phyloP scores from a whole-genome alignment of 1,140 invertebrate species.

The Chymomyza costata region DNA sequence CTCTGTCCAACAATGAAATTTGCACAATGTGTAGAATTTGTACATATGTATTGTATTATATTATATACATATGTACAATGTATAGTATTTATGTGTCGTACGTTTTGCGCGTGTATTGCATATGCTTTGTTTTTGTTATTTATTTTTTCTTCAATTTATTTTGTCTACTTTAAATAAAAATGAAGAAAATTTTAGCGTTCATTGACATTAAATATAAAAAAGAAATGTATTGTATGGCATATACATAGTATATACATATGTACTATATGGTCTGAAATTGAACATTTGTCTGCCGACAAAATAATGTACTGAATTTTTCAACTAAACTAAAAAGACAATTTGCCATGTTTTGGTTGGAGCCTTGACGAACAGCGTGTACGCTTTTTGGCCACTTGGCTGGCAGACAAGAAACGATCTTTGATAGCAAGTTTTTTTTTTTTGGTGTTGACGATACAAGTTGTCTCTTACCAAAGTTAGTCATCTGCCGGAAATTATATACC shows the following conservation, averaged over 20 bases:
- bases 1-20: conserved; percentile 44
- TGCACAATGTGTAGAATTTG: conserved; percentile 60
- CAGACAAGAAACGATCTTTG: background rate
- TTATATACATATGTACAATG: conserved; percentile 11
- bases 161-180: conserved; percentile 70
- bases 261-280: conserved; percentile 26
- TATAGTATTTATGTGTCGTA: conserved; percentile 34
- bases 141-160: conserved; percentile 26
- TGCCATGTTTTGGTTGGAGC: conserved; percentile 4
- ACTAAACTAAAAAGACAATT: conserved; percentile 9
- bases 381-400: no score
- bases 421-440: conserved; percentile 39
- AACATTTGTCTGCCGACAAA: conserved; percentile 47
- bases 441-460: no score
- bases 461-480: no score
- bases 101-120: conserved; percentile 58
- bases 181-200: conserved; percentile 65
- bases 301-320: conserved; percentile 18
- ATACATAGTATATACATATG: no score
- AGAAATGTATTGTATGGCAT: conserved; percentile 23
- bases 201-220: conserved; percentile 56
- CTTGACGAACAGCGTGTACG: no score
- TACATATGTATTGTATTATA: conserved; percentile 59
- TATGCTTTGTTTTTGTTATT: conserved; percentile 42
- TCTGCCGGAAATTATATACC: conserved; percentile 16